Percentiles rank a stretch among this genome's conserved stretches.
Conservation (phyloP, 2,888 invertebrate genomes). For the Colletes collaris region DNA sequence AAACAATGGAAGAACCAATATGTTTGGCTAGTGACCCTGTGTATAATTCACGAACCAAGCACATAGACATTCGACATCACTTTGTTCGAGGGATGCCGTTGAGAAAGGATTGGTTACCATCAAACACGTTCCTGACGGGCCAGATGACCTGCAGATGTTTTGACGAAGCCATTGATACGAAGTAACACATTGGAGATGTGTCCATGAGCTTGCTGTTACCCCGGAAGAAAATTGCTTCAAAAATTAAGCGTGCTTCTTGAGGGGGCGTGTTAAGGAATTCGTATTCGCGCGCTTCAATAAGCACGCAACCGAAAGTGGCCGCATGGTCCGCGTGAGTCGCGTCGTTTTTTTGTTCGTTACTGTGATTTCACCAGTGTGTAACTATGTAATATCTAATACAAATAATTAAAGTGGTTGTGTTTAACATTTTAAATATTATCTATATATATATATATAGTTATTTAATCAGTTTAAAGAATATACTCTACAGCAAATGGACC, state of each 20-base stretch:
- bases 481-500: no score
- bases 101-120: no score
- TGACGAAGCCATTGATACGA: neutral
- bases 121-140: neutral
- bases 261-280: neutral
- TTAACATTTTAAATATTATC: no score
- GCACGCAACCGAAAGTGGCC: neutral
- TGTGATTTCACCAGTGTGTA: no score
- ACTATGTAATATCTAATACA: no score
- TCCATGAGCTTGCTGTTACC: neutral
- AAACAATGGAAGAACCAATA: neutral
- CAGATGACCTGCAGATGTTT: conserved; percentile 1
- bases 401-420: no score
- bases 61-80: neutral
- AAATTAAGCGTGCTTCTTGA: conserved; percentile 1
- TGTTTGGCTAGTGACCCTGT: neutral
- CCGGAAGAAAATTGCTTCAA: neutral
- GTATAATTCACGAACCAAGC: neutral
- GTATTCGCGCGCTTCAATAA: neutral
- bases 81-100: conserved; percentile 7
- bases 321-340: no score
- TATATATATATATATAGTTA: no score
- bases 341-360: neutral
- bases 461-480: no score
- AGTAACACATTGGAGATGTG: conserved; percentile 4